Conservation (phyloP, 2,888 invertebrate species). For the Zele albiditarsus region DNA sequence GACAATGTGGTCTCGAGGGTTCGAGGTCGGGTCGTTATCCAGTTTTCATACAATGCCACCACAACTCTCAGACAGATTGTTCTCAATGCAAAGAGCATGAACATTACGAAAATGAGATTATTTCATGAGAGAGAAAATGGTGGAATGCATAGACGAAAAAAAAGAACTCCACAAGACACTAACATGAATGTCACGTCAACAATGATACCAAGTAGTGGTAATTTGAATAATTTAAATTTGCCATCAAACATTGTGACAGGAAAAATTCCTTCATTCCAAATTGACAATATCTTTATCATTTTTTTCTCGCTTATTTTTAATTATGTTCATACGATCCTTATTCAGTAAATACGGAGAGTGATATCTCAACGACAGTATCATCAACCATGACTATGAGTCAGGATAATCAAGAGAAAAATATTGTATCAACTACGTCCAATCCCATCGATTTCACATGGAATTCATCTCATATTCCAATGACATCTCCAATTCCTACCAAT, state of each 20-base stretch:
- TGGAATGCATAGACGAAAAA: neutral
- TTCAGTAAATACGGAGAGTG: neutral
- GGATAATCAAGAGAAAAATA: neutral
- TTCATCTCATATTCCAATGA: neutral
- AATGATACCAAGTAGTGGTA: neutral
- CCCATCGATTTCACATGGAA: neutral
- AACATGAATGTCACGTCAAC: neutral
- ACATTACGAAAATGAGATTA: constrained; percentile 43
- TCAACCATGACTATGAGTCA: neutral
- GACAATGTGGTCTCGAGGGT: constrained; percentile 50
- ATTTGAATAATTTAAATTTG: neutral
- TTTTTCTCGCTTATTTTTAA: too few relatives aligned
- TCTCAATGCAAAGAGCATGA: constrained; percentile 59
- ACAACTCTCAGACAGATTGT: constrained; percentile 53
- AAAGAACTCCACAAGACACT: neutral
- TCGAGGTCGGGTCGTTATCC: constrained; percentile 57
- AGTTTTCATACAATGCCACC: constrained; percentile 58
- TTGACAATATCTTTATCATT: too few relatives aligned
- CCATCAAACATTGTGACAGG: too few relatives aligned
- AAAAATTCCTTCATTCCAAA: too few relatives aligned
- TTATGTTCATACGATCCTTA: too few relatives aligned
- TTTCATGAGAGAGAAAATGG: constrained; percentile 8
- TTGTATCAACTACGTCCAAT: neutral
- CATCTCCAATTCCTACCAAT: neutral
- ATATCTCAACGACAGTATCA: neutral